Base-by-base conservation (phyloP, 2,888 invertebrate species). In the Periphyllus acericola region DNA sequence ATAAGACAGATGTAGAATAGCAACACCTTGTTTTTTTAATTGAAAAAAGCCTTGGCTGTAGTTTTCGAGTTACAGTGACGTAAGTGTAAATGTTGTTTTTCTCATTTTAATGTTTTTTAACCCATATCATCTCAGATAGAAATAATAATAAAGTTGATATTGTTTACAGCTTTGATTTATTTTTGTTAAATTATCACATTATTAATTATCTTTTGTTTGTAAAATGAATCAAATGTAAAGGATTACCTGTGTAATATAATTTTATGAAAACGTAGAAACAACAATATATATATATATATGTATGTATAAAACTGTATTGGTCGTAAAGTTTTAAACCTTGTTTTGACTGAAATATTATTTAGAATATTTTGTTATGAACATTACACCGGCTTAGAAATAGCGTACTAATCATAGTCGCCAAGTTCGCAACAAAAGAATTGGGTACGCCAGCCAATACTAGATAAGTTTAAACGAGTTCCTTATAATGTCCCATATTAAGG, bases 11-110 rank as follows among this genome's bases (percentile, higher is more conserved):
- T 9, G n/a, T 36, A 80, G 17, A 66, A 78, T 60, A 46, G 66
- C n/a, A 81, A 68, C 40, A 68, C 81, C 19, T 81, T 81, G 68
- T 81, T 81, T 40, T 46, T 80, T 29, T 40, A 29, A 17, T 68
- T 68, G 68, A 81, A 66, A 81, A 66, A 68, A 68, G 1, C 81
- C 68, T 81, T 68, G 66, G 40, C 21, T 40, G 68, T 68, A 81
- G 68, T 68, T 81, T 80, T 81, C 3, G n/a, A 68, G 21, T 81
- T n/a, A 66, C 29, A 21, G 21, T 81, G 81, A 81, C 66, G 81
- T 68, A 55, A 19, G 1, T 81, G 11, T 11, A 6, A n/a, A 36
- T 40, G 68, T 81, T 81, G 68, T 81, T 81, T 40, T 81, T 66
- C 80, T 81, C 21, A 11, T 46, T 40, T 81, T 68, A 68, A 68